These are phyloP conservation scores for Gryllus bimaculatus DNA, from an alignment of 1,140 invertebrate species.

Conservation along the genomic window DNA sequence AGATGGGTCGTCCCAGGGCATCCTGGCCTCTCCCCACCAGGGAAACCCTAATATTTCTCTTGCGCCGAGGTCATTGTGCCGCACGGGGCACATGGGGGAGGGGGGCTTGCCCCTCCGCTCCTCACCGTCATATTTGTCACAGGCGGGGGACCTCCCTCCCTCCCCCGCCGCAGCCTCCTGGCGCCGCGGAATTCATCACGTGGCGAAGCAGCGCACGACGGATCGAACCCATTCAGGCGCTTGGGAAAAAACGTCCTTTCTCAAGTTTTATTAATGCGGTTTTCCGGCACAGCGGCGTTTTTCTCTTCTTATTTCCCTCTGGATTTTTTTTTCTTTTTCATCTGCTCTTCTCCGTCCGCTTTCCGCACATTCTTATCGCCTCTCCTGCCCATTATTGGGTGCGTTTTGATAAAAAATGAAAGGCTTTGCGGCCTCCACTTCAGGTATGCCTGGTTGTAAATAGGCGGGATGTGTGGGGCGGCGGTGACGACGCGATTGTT, in stretches of 20 bases:
- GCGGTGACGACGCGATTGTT: too few relatives aligned
- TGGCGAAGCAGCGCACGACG: background rate
- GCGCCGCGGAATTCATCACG: background rate
- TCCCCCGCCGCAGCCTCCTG: background rate
- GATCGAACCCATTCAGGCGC: background rate
- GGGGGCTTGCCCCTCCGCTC: background rate
- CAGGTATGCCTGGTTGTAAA: too few relatives aligned
- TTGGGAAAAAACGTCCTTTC: background rate
- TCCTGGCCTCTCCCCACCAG: too few relatives aligned
- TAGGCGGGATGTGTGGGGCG: too few relatives aligned
- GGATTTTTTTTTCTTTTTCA: background rate
- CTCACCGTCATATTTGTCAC: background rate
- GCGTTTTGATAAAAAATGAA: background rate
- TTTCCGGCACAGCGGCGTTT: background rate
- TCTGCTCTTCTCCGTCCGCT: background rate
- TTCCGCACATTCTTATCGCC: background rate
- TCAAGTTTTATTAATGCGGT: slow-evolving; percentile 1
- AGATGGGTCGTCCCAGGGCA: too few relatives aligned
- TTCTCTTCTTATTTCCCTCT: background rate
- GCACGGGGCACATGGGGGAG: too few relatives aligned
- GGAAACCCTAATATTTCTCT: too few relatives aligned
- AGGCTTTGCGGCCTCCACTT: too few relatives aligned
- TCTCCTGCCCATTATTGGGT: background rate
- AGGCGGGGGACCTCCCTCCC: background rate
- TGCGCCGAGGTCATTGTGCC: too few relatives aligned